These are phyloP conservation scores for Agelastica alni DNA, from an alignment of 2,888 invertebrate genomes.

Conservation along the genomic window DNA sequence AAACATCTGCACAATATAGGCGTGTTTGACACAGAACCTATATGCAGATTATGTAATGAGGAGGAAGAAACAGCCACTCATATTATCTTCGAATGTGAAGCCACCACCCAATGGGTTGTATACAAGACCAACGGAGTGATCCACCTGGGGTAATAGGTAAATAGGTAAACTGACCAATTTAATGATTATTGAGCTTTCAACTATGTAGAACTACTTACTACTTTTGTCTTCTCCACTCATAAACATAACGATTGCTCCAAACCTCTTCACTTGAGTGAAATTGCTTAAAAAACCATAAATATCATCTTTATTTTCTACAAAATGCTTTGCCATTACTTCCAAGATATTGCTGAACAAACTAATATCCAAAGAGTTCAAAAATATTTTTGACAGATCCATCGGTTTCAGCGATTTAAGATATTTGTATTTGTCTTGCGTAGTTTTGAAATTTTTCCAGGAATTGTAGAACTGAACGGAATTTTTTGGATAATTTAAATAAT, in stretches of 20 bases:
- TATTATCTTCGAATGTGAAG: too few species aligned
- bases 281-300: slow-evolving; percentile 61
- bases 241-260: slow-evolving; percentile 69
- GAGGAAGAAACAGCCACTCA: too few species aligned
- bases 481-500: slow-evolving; percentile 55
- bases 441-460: slow-evolving; percentile 65
- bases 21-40: too few species aligned
- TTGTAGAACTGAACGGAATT: slow-evolving; percentile 69
- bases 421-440: slow-evolving; percentile 59
- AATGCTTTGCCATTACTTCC: slow-evolving; percentile 57
- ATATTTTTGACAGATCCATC: slow-evolving; percentile 63
- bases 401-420: slow-evolving; percentile 67
- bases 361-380: slow-evolving; percentile 70
- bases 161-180: too few species aligned
- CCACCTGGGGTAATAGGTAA: too few species aligned
- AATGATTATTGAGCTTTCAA: too few species aligned
- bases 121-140: too few species aligned
- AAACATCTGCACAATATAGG: too few species aligned
- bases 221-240: slow-evolving; percentile 63
- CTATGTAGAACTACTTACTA: slow-evolving; percentile 60
- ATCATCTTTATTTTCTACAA: slow-evolving; percentile 54
- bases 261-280: slow-evolving; percentile 65
- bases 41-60: too few species aligned
- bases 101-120: too few species aligned
- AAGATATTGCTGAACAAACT: slow-evolving; percentile 67